Evolutionary conservation across 2,113 vertebrate species (phyloP), one percentile per base, ranked within the genome.

Genomic region (Lycocorax pyrrhopterus): DNA sequence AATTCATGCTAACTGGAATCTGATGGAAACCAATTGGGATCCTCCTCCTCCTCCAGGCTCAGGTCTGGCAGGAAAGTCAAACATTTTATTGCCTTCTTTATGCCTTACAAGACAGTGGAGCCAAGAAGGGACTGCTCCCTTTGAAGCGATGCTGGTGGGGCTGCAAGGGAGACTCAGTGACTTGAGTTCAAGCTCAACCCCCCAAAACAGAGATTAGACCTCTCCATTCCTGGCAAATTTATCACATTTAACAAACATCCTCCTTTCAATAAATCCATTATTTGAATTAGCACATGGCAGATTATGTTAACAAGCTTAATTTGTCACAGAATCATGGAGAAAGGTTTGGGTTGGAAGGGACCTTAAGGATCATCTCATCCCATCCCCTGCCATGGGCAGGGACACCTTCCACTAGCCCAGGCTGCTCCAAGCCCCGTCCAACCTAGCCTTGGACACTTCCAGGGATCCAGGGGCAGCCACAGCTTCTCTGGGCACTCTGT

Each of bases 221-320:
- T 86, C 62, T 73, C 37, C 29, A 22, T 73, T 82, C 58, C 49
- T 25, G 87, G 39, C 59, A 87, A 94, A 91, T 77, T 91, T 59
- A 88, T 91, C 81, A 96, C 92, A 79, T 84, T 92, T 96, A 91
- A 95, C 95, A 94, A 97, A 96, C 84, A 96, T 85, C 85, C 74
- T 95, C 91, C 84, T 94, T 92, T 68, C 80, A 94, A 89, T 76
- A 69, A 44, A 89, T 44, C 92, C 74, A 89, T 95, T 96, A 95
- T 96, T 97, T 89, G 95, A 97, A 94, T 88, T 82, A 91, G 93
- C 90, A 96, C 85, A 74, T 13, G 80, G 81, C 71, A 96, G 85
- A 97, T 97, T 94, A 96, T 16, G 81, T 85, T 97, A 97, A 96
- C 90, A 92, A 95, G 94, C 96, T 97, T 96, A 89, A 95, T 97